phyloP scores from a whole-genome alignment of 2,113 vertebrate genomes.

The Taxidea taxus region DNA sequence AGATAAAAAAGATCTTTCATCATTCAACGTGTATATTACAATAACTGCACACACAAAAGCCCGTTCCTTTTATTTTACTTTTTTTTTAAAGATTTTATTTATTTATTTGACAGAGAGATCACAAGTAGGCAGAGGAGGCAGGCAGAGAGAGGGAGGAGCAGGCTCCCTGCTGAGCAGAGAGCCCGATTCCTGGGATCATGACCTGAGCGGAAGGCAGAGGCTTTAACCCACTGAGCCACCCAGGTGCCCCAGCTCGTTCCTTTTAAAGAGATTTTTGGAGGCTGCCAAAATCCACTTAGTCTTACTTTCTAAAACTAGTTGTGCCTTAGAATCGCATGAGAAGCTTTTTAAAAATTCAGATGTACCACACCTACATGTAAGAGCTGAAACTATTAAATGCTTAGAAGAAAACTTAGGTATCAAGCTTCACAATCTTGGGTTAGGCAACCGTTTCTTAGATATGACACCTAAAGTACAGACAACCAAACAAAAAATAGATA shows the following conservation, averaged over 20 bases:
- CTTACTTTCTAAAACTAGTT: not conserved
- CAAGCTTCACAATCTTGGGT: not conserved
- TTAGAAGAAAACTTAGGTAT: not conserved
- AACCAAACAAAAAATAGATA: not conserved
- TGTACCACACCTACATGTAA: not conserved
- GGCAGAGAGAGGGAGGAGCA: too few species aligned
- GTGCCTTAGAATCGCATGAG: not conserved
- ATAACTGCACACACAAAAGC: not conserved
- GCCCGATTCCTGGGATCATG: too few species aligned
- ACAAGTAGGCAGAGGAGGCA: too few species aligned
- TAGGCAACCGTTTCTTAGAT: not conserved
- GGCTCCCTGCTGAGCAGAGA: too few species aligned
- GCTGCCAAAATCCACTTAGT: not conserved
- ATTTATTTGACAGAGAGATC: too few species aligned
- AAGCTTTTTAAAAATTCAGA: constrained; percentile 1
- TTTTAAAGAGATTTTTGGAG: not conserved
- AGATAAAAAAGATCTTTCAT: not conserved
- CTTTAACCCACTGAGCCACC: too few species aligned
- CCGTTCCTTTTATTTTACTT: too few species aligned
- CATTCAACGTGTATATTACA: not conserved
- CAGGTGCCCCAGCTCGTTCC: too few species aligned
- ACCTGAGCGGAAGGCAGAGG: too few species aligned
- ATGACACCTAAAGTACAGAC: not conserved
- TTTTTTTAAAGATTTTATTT: too few species aligned
- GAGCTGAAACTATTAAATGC: constrained; percentile 11